Base-by-base conservation (phyloP, 2,797 vertebrate genomes). In the Danio jaintianensis region DNA sequence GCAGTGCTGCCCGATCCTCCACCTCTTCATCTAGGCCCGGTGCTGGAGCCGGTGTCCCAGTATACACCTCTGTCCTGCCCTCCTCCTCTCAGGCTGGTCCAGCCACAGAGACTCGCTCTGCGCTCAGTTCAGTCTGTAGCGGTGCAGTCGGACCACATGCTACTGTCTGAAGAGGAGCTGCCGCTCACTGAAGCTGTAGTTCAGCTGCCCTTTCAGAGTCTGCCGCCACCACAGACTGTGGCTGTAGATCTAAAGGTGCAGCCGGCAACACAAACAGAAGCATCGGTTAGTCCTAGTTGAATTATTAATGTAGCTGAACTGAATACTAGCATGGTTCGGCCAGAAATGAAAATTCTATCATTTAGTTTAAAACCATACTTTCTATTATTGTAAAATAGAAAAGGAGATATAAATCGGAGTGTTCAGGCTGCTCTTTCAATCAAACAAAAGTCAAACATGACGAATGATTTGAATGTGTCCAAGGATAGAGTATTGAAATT, bases 191-290 rank as follows among this genome's bases (percentile, higher is more conserved):
- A 97, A 89, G 94, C 95, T 43, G 90, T 96, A 86, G 94, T 95
- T 88, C 96, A 96, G 91, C 91, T 96, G 91, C 95, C 96, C 2
- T 96, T 79, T 79, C 82, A 83, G 75, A 81, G 79, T 42, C 94
- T 95, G 81, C 93, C 95, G 0, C 96, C 96, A 42, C 96, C 96
- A 6, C 97, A 98, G 89, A 98, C 97, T 0, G 95, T 96, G 70
- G 96, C 96, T 16, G 95, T 98, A 7, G 96, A 98, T 84, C 94
- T 98, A 40, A 97, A 98, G 89, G 92, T 98, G 70, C 96, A 97
- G 62, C 91, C 94, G 0, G 86, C 92, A 0, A 91, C 93, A 86
- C 91, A 90, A 2, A 90, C 88, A 73, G 93, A 95, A 84, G 87
- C 93, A 68, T 88, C 92, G 90, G 96, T 98, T 84, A 91, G 90